phyloP scores from a whole-genome alignment of 2,888 invertebrate genomes.

The Thumatha senex region DNA sequence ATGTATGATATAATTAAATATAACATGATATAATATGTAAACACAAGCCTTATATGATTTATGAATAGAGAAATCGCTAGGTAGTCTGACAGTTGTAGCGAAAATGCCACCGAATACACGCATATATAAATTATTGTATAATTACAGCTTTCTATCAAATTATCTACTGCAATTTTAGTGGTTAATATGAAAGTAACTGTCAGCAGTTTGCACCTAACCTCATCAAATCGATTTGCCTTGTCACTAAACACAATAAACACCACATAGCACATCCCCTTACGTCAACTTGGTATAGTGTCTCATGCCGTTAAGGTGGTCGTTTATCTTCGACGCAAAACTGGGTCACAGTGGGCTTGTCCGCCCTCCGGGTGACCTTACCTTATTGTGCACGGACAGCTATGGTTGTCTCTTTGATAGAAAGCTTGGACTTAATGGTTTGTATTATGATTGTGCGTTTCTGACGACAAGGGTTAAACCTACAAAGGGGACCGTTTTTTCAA shows the following conservation, averaged over 20 bases:
- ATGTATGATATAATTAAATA: too few species aligned
- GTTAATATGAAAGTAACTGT: too few species aligned
- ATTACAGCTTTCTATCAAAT: too few species aligned
- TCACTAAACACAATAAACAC: conserved; percentile 8
- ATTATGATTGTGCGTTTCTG: background rate
- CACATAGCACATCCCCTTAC: conserved; percentile 2
- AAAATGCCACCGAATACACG: too few species aligned
- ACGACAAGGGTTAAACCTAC: background rate
- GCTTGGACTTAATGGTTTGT: background rate
- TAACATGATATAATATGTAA: too few species aligned
- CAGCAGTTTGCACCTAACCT: background rate
- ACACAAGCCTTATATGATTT: too few species aligned
- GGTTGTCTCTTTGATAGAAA: background rate
- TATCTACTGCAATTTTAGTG: too few species aligned
- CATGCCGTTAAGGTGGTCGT: conserved; percentile 5
- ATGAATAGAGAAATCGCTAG: too few species aligned
- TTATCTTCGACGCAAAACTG: conserved; percentile 2
- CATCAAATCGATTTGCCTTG: background rate
- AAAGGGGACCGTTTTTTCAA: background rate
- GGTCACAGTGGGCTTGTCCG: conserved; percentile 14
- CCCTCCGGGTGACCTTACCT: conserved; percentile 8
- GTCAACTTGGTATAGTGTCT: conserved; percentile 4
- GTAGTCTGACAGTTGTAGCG: too few species aligned
- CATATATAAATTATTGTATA: too few species aligned
- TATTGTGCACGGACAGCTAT: background rate